phyloP scores from a whole-genome alignment of 1,140 invertebrate species.

The Drosophila chauvacae region DNA sequence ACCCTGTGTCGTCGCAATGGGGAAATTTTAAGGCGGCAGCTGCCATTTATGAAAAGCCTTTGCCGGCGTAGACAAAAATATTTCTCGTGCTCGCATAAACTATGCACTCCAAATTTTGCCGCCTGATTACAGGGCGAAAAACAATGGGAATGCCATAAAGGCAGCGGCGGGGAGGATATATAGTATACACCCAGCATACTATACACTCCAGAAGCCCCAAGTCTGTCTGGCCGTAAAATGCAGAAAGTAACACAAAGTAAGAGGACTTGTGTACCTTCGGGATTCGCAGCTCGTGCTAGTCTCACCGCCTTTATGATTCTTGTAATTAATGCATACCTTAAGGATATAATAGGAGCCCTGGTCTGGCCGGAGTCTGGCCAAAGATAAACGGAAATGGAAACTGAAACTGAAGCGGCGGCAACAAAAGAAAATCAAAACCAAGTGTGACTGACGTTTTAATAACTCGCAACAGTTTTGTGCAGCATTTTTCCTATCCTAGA shows the following conservation, averaged over 20 bases:
- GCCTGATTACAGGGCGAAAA: constrained; percentile 54
- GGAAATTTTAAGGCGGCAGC: constrained; percentile 46
- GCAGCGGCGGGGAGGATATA: constrained; percentile 4
- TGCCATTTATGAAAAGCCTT: constrained; percentile 30
- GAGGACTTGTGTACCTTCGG: constrained; percentile 24
- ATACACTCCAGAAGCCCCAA: constrained; percentile 14
- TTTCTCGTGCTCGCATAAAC: constrained; percentile 35
- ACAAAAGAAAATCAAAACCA: constrained; percentile 47
- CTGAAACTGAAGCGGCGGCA: constrained; percentile 14
- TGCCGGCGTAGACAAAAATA: constrained; percentile 14
- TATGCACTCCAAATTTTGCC: constrained; percentile 57
- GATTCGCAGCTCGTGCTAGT: constrained; percentile 29
- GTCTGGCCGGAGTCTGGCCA: constrained; percentile 34
- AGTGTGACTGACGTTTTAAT: constrained; percentile 59
- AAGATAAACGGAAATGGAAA: constrained; percentile 37
- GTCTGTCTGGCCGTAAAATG: constrained; percentile 65
- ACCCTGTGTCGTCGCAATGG: constrained; percentile 13
- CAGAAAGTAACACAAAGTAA: constrained; percentile 78
- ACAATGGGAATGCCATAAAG: constrained; percentile 39
- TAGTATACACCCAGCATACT: background rate
- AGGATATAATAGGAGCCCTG: constrained; percentile 55
- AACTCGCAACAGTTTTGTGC: constrained; percentile 51
- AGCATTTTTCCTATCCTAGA: constrained; percentile 18
- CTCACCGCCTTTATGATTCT: constrained; percentile 66
- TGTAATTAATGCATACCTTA: constrained; percentile 80